These are phyloP conservation scores for Propithecus coquereli DNA, from an alignment of 2,113 vertebrate species.

Conservation along the genomic window DNA sequence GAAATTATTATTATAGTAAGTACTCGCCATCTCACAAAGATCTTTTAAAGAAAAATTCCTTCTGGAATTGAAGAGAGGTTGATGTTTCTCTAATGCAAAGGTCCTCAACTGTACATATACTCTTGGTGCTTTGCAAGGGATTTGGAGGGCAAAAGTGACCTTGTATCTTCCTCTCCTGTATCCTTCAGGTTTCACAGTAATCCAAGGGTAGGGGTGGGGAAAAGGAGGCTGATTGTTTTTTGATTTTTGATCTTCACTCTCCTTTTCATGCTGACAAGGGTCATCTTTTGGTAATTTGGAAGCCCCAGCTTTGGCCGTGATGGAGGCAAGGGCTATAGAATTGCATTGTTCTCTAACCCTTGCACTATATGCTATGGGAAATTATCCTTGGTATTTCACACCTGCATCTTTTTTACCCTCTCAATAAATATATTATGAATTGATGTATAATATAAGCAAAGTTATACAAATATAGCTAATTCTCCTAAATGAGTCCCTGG, in stretches of 20 bases:
- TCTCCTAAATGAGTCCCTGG: slow-evolving; percentile 13
- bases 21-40: neutral
- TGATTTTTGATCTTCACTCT: neutral
- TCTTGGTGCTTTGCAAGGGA: neutral
- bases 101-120: neutral
- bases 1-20: neutral
- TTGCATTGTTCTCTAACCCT: neutral
- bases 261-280: neutral
- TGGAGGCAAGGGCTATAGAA: neutral
- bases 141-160: neutral
- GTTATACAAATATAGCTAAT: slow-evolving; percentile 26
- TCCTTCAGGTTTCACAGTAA: neutral
- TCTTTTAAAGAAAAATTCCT: neutral
- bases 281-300: neutral
- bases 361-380: neutral
- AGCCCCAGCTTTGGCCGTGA: neutral
- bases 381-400: neutral
- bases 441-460: slow-evolving; percentile 30
- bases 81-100: neutral
- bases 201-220: neutral
- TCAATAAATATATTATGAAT: slow-evolving; percentile 23
- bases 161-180: neutral
- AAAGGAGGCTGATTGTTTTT: neutral
- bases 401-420: neutral
- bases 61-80: neutral